Evolutionary conservation across 2,888 invertebrate species (phyloP).

Genomic region (Sinohyriopsis cumingii): DNA sequence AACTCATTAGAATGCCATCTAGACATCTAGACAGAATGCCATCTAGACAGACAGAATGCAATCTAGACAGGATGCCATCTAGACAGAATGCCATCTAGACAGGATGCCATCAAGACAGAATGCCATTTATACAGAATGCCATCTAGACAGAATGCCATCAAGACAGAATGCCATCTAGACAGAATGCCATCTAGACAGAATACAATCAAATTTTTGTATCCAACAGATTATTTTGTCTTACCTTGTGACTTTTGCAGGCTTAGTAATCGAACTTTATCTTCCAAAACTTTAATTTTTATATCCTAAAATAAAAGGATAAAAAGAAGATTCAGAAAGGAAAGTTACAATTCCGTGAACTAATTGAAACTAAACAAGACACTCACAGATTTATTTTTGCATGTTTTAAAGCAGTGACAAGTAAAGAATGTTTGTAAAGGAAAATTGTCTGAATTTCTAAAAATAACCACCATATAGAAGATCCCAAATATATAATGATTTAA

Average conservation of each 20-base stretch:
- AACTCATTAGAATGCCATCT: neutral
- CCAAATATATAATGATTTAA: too few species aligned
- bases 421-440: too few species aligned
- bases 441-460: too few species aligned
- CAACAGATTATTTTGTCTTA: constrained; percentile 14
- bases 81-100: neutral
- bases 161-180: neutral
- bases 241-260: constrained; percentile 56
- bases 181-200: too few species aligned
- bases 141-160: neutral
- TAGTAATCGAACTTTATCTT: constrained; percentile 62
- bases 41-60: neutral
- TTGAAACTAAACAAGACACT: too few species aligned
- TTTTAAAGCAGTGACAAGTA: too few species aligned
- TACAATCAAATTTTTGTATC: neutral
- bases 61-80: constrained; percentile 1
- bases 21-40: neutral
- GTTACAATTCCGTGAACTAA: too few species aligned
- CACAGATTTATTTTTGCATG: too few species aligned
- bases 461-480: too few species aligned
- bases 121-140: neutral
- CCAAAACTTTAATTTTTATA: constrained; percentile 60
- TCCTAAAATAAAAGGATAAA: constrained; percentile 46
- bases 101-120: too few species aligned
- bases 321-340: too few species aligned